phyloP scores from a whole-genome alignment of 2,113 vertebrate species.

The human (Homo sapiens) region GRCh38 chr17:60070001-60070500 shows the following conservation, averaged over 20 bases:
- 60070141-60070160: neutral
- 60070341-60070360: neutral
- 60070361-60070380: neutral
- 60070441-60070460: neutral
- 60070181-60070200: neutral
- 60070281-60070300: neutral
- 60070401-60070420: slow-evolving; percentile 13
- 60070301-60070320: neutral
- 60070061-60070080: neutral
- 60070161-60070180: neutral
- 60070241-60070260: neutral
- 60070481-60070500: neutral
- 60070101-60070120: neutral
- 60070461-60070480: neutral
- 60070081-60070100: neutral
- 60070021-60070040: neutral
- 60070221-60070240: neutral
- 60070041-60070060: neutral
- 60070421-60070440: slow-evolving; percentile 13
- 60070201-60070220: neutral
- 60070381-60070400: neutral
- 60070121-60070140: neutral
- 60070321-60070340: neutral
- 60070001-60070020: neutral
- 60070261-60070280: neutral